These are phyloP conservation scores for Tachypleus tridentatus DNA, from an alignment of 1,140 invertebrate species.

Conservation along the genomic window DNA sequence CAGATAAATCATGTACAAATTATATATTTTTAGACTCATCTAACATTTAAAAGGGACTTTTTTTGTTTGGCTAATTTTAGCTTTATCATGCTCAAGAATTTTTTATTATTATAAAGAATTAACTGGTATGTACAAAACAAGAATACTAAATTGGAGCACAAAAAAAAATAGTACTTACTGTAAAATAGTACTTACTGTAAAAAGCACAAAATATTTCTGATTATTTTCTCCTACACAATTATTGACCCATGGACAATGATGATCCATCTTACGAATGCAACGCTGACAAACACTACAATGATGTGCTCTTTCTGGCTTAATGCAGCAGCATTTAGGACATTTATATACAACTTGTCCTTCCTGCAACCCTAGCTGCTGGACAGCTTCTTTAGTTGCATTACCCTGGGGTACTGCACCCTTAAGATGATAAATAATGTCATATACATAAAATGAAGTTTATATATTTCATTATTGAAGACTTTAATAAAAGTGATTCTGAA, in stretches of 20 bases:
- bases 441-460: too few relatives aligned
- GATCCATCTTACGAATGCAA: slow-evolving; percentile 98
- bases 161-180: not conserved
- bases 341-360: slow-evolving; percentile 93
- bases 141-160: too few relatives aligned
- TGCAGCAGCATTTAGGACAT: slow-evolving; percentile 96
- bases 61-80: too few relatives aligned
- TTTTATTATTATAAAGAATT: too few relatives aligned
- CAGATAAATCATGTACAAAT: too few relatives aligned
- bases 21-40: too few relatives aligned
- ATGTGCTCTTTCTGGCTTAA: slow-evolving; percentile 96
- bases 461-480: too few relatives aligned
- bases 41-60: too few relatives aligned
- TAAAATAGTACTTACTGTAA: slow-evolving; percentile 63
- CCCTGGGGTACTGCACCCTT: slow-evolving; percentile 95
- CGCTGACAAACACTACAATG: slow-evolving; percentile 95
- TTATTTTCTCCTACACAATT: slow-evolving; percentile 99
- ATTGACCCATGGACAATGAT: slow-evolving; percentile 88
- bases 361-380: slow-evolving; percentile 81
- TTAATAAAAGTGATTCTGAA: too few relatives aligned
- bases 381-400: slow-evolving; percentile 96
- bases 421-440: slow-evolving; percentile 22
- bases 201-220: slow-evolving; percentile 98
- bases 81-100: too few relatives aligned
- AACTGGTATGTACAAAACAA: too few relatives aligned